Percentiles rank a stretch among this genome's conserved stretches.
phyloP scores from a whole-genome alignment of 2,888 invertebrate genomes.

The Nysson spinosus region DNA sequence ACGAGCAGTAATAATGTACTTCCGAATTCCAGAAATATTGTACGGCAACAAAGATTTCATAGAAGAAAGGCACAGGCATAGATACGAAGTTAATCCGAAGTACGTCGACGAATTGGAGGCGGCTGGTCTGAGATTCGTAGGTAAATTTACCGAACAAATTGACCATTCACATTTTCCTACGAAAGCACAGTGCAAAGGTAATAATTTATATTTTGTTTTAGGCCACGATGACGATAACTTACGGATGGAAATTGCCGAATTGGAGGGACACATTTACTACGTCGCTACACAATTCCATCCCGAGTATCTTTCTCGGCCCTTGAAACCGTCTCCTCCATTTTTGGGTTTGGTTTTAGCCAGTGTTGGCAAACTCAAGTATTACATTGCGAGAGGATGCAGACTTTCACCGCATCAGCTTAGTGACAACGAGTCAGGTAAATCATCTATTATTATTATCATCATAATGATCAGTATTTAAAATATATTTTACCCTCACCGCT shows the following conservation, averaged over 20 bases:
- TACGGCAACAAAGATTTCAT: conserved; percentile 88
- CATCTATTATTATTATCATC: no score
- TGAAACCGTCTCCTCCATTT: conserved; percentile 96
- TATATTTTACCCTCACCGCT: no score
- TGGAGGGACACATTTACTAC: conserved; percentile 93
- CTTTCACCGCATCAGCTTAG: conserved; percentile 86
- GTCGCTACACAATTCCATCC: conserved; percentile 99
- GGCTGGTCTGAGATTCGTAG: conserved; percentile 93
- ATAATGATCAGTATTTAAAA: no score
- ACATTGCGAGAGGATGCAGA: conserved; percentile 86
- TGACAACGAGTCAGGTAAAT: conserved; percentile 84
- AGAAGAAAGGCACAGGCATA: conserved; percentile 97
- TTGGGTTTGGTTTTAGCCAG: conserved; percentile 95
- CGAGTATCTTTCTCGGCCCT: conserved; percentile 94
- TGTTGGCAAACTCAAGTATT: conserved; percentile 86
- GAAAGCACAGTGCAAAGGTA: neutral
- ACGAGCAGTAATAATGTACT: no score
- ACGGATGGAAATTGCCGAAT: conserved; percentile 96
- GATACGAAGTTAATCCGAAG: conserved; percentile 97
- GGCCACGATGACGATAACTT: conserved; percentile 87
- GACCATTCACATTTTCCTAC: no score
- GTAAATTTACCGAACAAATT: conserved; percentile 73
- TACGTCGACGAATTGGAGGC: conserved; percentile 88
- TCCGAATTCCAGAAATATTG: no score
- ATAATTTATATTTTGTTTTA: conserved; percentile 42